Percentiles rank a stretch among this genome's conserved stretches.
phyloP scores from a whole-genome alignment of 1,140 invertebrate species.

The Aphis craccivora region DNA sequence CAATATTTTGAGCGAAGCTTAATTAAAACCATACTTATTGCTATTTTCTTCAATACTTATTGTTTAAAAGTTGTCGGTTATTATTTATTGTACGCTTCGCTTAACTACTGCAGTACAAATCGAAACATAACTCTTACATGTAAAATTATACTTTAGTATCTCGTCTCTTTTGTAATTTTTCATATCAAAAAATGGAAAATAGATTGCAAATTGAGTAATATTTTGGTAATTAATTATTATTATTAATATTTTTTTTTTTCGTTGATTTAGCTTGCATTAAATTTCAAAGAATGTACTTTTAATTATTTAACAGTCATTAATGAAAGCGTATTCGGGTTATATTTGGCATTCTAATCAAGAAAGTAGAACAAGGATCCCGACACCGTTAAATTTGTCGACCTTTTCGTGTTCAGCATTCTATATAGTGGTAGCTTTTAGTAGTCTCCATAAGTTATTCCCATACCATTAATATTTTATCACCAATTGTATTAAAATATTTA shows the following conservation, averaged over 20 bases:
- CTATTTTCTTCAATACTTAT: not conserved
- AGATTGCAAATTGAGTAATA: not conserved
- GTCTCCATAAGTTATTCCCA: no score
- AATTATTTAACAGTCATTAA: constrained; percentile 1
- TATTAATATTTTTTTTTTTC: not conserved
- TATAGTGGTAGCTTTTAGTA: not conserved
- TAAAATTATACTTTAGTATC: not conserved
- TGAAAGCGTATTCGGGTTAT: not conserved
- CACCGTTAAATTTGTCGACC: not conserved
- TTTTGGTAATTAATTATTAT: not conserved
- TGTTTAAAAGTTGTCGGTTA: not conserved
- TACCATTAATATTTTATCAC: constrained; percentile 38
- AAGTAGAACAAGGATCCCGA: not conserved
- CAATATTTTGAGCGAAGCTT: not conserved
- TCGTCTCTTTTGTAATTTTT: not conserved
- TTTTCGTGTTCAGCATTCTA: constrained; percentile 24
- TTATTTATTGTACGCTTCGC: not conserved
- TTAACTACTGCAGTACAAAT: not conserved
- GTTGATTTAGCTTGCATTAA: not conserved
- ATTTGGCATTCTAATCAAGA: not conserved
- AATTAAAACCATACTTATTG: not conserved
- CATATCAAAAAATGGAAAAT: not conserved
- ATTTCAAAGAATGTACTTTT: not conserved
- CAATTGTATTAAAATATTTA: constrained; percentile 29
- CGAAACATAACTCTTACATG: not conserved